Conservation (phyloP, 1,140 invertebrate genomes). For the Caenorhabditis tropicalis region DNA sequence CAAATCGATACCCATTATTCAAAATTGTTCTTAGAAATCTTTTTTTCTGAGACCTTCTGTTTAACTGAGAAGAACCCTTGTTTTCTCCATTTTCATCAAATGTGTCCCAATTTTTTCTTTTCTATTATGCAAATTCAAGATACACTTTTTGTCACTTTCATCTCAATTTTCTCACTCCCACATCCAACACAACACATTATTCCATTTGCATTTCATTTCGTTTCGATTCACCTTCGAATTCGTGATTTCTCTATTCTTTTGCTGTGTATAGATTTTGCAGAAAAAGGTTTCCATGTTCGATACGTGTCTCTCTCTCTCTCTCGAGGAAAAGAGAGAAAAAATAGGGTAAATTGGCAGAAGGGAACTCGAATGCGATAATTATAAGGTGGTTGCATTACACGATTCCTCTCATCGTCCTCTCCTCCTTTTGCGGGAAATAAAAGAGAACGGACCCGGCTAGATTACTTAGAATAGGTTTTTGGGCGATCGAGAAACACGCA, state of each 20-base stretch:
- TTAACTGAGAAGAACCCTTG: too few relatives aligned
- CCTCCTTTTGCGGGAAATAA: background rate
- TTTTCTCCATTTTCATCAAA: background rate
- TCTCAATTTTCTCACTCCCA: background rate
- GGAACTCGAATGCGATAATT: slow-evolving; percentile 36
- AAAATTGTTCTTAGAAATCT: too few relatives aligned
- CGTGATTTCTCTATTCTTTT: background rate
- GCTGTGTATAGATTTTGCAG: background rate
- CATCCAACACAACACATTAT: slow-evolving; percentile 2
- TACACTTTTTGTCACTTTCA: slow-evolving; percentile 9
- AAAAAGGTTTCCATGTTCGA: background rate
- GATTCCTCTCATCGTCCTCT: too few relatives aligned
- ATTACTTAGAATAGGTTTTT: background rate
- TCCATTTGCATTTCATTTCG: slow-evolving; percentile 36
- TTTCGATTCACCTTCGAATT: slow-evolving; percentile 25
- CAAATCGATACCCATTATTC: too few relatives aligned
- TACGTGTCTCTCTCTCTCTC: background rate
- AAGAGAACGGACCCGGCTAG: slow-evolving; percentile 16
- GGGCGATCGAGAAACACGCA: background rate
- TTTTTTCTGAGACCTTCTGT: too few relatives aligned
- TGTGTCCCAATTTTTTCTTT: background rate
- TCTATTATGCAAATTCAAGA: background rate
- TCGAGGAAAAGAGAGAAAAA: background rate
- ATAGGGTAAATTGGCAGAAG: slow-evolving; percentile 11
- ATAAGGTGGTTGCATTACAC: slow-evolving; percentile 32